phyloP scores from a whole-genome alignment of 2,888 invertebrate species.

The Pristionchus arcanus region DNA sequence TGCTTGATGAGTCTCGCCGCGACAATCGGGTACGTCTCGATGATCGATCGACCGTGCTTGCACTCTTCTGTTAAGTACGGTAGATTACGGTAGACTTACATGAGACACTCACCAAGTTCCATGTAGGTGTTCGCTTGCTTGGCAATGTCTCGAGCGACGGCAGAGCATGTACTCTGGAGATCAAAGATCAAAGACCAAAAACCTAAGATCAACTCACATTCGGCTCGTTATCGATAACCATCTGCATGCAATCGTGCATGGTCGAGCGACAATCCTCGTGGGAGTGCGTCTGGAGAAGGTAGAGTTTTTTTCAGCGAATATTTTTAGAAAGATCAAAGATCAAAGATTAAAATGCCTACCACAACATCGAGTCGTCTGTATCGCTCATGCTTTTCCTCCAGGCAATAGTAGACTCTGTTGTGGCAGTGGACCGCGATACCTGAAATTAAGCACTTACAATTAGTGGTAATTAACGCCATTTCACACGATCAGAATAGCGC shows the following conservation, averaged over 20 bases:
- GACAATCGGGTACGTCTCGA: not conserved
- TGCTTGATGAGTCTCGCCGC: conserved; percentile 3
- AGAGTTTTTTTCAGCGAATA: too few species aligned
- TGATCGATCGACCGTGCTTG: not conserved
- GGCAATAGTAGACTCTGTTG: not conserved
- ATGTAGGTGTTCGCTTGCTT: not conserved
- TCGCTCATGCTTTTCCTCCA: not conserved
- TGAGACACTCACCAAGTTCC: not conserved
- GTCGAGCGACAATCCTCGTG: not conserved
- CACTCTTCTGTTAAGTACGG: not conserved
- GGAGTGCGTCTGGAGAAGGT: not conserved
- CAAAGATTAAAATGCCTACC: not conserved
- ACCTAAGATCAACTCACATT: not conserved
- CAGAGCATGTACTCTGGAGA: not conserved
- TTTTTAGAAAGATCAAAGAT: not conserved
- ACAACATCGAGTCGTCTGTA: not conserved
- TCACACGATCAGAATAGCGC: too few species aligned
- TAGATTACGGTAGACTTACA: conserved; percentile 5
- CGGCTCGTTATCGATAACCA: not conserved
- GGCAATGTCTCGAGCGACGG: not conserved
- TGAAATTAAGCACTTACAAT: not conserved
- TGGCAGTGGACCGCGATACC: not conserved
- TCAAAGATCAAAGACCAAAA: not conserved
- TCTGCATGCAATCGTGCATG: not conserved
- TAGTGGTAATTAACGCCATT: too few species aligned